A percentile compares a stretch with the other conserved stretches of the same genome.
phyloP scores from a whole-genome alignment of 92 coral and sea anemone genomes.

The Zoanthus gigantus region DNA sequence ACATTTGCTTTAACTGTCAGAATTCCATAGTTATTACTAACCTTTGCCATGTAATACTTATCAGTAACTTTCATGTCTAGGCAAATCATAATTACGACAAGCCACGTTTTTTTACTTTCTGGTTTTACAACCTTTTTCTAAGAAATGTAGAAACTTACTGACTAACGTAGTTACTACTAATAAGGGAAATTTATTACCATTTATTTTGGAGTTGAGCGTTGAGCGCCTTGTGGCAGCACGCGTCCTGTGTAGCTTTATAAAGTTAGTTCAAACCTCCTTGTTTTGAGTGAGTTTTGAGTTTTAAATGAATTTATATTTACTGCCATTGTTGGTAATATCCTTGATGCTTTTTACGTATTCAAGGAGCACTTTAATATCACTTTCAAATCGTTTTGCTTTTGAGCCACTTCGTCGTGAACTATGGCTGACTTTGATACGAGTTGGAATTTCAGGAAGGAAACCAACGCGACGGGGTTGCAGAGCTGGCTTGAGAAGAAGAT shows the following conservation, averaged over 20 bases:
- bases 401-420: conserved; percentile 19
- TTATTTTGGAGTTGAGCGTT: too few relatives aligned
- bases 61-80: too few relatives aligned
- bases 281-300: neutral
- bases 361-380: neutral
- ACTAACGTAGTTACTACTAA: too few relatives aligned
- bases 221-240: conserved; percentile 10
- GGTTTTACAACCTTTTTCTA: too few relatives aligned
- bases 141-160: too few relatives aligned
- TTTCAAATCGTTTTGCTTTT: neutral
- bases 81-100: too few relatives aligned
- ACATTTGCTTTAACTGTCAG: too few relatives aligned
- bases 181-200: neutral
- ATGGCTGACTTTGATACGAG: conserved; percentile 16
- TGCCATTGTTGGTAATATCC: neutral
- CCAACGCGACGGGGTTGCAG: conserved; percentile 22
- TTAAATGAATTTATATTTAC: conserved; percentile 7
- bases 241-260: conserved; percentile 6
- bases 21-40: too few relatives aligned
- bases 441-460: conserved; percentile 1
- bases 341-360: conserved; percentile 10
- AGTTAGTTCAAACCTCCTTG: neutral
- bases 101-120: too few relatives aligned
- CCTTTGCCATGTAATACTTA: too few relatives aligned
- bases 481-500: conserved; percentile 13